These are phyloP conservation scores for Neodon shergylaensis DNA, from an alignment of 2,113 vertebrate species.

Conservation along the genomic window DNA sequence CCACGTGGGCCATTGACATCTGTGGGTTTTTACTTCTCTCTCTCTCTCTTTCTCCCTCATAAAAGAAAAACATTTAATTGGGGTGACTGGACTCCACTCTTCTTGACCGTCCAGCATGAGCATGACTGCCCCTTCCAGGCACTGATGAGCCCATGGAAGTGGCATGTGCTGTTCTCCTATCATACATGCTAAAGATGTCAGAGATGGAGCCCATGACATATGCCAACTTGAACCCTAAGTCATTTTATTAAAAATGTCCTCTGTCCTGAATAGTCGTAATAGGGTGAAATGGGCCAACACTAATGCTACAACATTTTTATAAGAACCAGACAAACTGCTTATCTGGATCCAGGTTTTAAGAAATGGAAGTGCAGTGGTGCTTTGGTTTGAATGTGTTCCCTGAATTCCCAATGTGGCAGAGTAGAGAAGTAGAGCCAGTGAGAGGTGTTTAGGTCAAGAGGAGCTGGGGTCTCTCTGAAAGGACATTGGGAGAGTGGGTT, in stretches of 20 bases:
- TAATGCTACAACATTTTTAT: background rate
- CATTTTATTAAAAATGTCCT: background rate
- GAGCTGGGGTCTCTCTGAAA: background rate
- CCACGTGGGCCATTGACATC: background rate
- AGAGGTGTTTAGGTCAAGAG: background rate
- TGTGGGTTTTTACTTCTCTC: background rate
- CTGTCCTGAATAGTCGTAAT: background rate
- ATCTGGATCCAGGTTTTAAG: background rate
- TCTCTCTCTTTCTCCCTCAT: background rate
- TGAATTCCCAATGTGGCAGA: background rate
- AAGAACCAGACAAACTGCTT: background rate
- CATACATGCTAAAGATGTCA: too few species aligned
- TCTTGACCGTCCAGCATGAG: background rate
- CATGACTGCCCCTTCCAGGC: background rate
- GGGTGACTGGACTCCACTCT: too few species aligned
- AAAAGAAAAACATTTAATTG: background rate
- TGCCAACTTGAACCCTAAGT: background rate
- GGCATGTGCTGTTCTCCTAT: too few species aligned
- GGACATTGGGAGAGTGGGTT: rapidly evolving
- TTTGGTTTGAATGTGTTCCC: background rate
- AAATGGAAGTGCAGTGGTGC: background rate
- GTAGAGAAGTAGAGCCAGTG: rapidly evolving
- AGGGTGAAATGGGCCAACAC: background rate
- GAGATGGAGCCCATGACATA: too few species aligned
- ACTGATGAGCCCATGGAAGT: background rate